Base-by-base conservation (phyloP, 2,113 vertebrate genomes). In the Tachycineta bicolor region DNA sequence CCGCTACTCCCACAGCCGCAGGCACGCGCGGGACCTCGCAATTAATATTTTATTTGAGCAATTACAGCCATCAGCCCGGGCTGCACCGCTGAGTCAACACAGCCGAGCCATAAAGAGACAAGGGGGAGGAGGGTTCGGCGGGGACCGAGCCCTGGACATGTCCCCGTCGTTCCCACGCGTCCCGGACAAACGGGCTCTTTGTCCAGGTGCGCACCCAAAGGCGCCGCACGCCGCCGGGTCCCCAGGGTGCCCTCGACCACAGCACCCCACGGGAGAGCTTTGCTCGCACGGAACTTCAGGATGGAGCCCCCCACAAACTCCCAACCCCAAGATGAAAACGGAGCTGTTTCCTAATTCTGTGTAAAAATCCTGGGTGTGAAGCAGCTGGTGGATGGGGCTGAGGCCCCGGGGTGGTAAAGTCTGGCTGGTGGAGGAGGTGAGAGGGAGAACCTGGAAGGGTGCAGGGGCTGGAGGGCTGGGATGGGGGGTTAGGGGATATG, bases 1-100 rank as follows among this genome's bases (percentile, higher is more conserved):
- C 91, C n/a, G 31, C 49, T 62, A 92, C 95, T 97, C 93, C 96
- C 90, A 74, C 79, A 43, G 87, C 87, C 92, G 39, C 93, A 92
- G 92, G 88, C 91, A 95, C 76, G 96, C 73, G 31, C 70, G 29
- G 67, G 67, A 71, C 74, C 77, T 50, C 11, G 34, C 89, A 74
- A 94, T 79, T 76, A 75, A 74, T 89, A 77, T 87, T 96, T 94
- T 58, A 89, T 93, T 92, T 60, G 67, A 31, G 80, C 37, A 77
- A 81, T 87, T 89, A 74, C 50, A 84, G 62, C 22, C 70, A 56
- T 31, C 89, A 49, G 78, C 62, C 37, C 23, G 0, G 49, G 31
- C 77, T 14, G 14, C 25, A 50, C 60, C 33, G 39, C 25, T 77
- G 43, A 34, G 62, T 41, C 85, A 96, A 87, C 71, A 94, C 77